Evolutionary conservation across 2,113 vertebrate species (phyloP), one percentile per base, ranked within the genome.

Genomic region (Oryzias javanicus): DNA sequence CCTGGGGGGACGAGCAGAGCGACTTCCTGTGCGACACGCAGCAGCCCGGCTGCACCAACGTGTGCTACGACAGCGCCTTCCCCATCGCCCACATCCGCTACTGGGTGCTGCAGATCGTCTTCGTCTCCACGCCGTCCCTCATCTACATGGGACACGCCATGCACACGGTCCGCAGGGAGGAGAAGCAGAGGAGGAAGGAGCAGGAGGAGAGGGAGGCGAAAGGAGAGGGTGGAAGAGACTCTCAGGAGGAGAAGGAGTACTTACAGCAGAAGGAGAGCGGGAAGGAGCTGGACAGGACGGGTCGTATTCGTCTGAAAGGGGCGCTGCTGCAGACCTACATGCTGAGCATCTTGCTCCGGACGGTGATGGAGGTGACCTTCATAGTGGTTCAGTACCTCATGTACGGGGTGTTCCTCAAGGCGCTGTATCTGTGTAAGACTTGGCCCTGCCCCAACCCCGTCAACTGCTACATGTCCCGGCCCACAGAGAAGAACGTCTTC

Each of bases 401-500:
- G 6, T 98, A 98, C 0, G 96, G 96, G 1, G 89, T 99, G 73
- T 97, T 98, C 84, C 89, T 99, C 78, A 77, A 91, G 55, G 93
- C 94, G 0, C 49, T 97, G 54, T 96, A 98, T 6, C 85, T 92
- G 45, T 99, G 97, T 83, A 88, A 91, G 29, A 57, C 93, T 8
- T 91, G 84, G 14, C 97, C 97, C 42, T 98, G 97, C 49, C 96
- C 96, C 6, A 94, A 99, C 80, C 91, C 91, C 0, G 96, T 99
- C 74, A 97, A 98, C 87, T 99, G 97, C 76, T 99, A 95, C 0
- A 94, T 99, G 59, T 99, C 97, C 6, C 90, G 97, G 7, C 97
- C 97, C 55, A 99, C 97, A 0, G 97, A 98, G 91, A 99, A 99
- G 86, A 99, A 98, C 0, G 93, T 99, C 49, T 99, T 99, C 87